Base-by-base conservation (phyloP, 2,113 vertebrate species). In the Chloebia gouldiae region DNA sequence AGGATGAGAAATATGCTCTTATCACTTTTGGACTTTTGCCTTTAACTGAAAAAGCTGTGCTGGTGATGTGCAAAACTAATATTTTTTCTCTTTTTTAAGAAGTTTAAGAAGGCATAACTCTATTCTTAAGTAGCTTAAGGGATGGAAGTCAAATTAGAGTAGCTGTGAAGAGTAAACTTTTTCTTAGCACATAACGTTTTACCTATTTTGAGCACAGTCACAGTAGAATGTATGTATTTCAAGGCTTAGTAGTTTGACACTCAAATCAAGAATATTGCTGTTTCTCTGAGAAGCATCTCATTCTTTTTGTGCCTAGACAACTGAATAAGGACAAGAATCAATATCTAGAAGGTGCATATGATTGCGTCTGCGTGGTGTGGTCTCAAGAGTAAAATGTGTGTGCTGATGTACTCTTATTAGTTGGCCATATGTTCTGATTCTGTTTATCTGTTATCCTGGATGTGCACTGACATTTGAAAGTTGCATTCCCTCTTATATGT, bases 391-490 rank as follows among this genome's bases (percentile, higher is more conserved):
- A 72, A 92, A 95, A 79, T 27, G 15, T 64, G 7, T 33, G 51
- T 94, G 27, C 64, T 92, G 84, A 77, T 66, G 59, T 65, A 78
- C 44, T 80, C 79, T 59, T 87, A 28, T 44, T 93, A 51, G 44
- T 51, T 60, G 11, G 31, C 87, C 73, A 68, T 95, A 87, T 91
- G 93, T 87, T 95, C 69, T 78, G n/a, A 18, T 79, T 71, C 77
- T 87, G 85, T 72, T 96, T 87, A 44, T 79, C n/a, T n/a, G n/a
- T n/a, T 57, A 60, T 45, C 69, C 51, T 3, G 10, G 61, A 64
- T 93, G 70, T 64, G 44, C 70, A 54, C 0, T 89, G 85, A 90
- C 78, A 93, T 81, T 86, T 92, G 68, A 61, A 94, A 92, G 51
- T 31, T 83, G 7, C 20, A 42, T 86, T 92, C 76, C 49, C 25